Evolutionary conservation across 2,888 invertebrate genomes (phyloP), one percentile per base, ranked within the genome.

Genomic region (Lasius fuliginosus): DNA sequence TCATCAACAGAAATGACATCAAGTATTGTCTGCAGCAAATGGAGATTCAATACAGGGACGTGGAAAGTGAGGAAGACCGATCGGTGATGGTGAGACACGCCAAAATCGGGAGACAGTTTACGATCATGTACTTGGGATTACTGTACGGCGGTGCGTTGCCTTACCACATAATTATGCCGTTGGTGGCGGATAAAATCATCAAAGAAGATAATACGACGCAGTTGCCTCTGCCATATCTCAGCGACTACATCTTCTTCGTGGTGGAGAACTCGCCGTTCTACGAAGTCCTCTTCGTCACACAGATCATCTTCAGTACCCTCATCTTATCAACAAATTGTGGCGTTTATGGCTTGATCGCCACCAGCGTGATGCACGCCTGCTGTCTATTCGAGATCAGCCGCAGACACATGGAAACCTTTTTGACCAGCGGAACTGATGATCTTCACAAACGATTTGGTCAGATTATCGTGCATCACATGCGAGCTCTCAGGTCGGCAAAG

Each of bases 231-330:
- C 74, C 79, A 0, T 79, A 82, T 58, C 67, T 83, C 12, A 83
- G 71, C 27, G 68, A 82, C 12, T 83, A 71, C 40, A 33, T 89
- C 3, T 82, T 91, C 11, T 90, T 93, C 30, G 89, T 91, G 81
- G 86, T 87, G 1, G 85, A 89, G 40, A 69, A 83, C 27, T 87
- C 83, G 40, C 91, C 91, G 5, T 65, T 84, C 8, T 93, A 92
- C 85, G 92, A 93, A 68, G 91, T 92, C 40, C 87, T 93, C 6
- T 93, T 92, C 68, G 67, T 68, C 27, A 1, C 64, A 8, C 92
- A 93, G 5, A 88, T 88, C 68, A 40, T 90, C 0, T 88, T 87
- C 40, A 89, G 89, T 3, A 86, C 90, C 30, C 82, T 92, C 1
- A 89, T 89, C 85, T 86, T 88, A 36, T 88, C 91, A 1, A 86